Percentiles rank a stretch among this genome's conserved stretches.
Evolutionary conservation across 1,140 invertebrate genomes (phyloP).

Genomic region (Tetramorium simillimum): DNA sequence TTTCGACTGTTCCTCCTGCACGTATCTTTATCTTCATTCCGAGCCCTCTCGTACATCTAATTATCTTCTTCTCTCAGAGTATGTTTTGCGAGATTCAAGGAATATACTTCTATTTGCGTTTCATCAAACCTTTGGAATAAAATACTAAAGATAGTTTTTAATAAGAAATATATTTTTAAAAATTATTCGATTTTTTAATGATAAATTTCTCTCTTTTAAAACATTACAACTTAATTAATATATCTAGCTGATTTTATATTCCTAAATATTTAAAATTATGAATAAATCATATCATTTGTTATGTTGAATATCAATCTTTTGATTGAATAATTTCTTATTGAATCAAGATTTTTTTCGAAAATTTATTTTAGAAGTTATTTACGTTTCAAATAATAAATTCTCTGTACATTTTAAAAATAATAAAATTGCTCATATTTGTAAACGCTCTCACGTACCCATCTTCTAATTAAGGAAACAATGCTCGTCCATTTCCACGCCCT

Average conservation of each 20-base stretch:
- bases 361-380: background rate
- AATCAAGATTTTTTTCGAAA: background rate
- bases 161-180: background rate
- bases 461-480: slow-evolving; percentile 10
- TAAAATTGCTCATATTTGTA: background rate
- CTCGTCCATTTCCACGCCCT: background rate
- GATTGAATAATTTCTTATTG: background rate
- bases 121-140: background rate
- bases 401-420: background rate
- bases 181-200: background rate
- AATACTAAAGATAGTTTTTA: background rate
- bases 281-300: background rate
- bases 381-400: background rate
- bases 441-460: background rate
- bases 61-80: background rate
- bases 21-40: background rate
- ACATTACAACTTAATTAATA: background rate
- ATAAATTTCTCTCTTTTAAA: background rate
- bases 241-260: background rate
- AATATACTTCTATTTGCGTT: background rate
- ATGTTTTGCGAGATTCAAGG: background rate
- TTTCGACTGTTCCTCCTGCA: background rate
- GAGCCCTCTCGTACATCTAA: background rate
- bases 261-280: background rate
- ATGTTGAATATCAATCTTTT: background rate